Evolutionary conservation across 2,113 vertebrate species (phyloP).

Genomic region (Bujurquina vittata): DNA sequence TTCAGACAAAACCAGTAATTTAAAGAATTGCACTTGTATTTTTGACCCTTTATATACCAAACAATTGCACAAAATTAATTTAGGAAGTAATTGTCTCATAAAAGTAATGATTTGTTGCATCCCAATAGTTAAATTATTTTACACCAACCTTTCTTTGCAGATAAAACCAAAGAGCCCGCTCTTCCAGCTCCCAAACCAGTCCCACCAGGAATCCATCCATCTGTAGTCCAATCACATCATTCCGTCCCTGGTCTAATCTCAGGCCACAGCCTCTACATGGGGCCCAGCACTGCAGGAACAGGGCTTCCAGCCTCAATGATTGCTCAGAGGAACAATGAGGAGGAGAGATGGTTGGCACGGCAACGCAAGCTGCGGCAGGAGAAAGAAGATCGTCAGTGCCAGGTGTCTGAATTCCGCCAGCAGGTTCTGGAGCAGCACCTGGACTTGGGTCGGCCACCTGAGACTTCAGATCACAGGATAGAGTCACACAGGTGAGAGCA

Average conservation of each 20-base stretch:
- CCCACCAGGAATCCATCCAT: slow-evolving; percentile 85
- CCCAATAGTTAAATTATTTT: not conserved
- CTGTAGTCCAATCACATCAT: slow-evolving; percentile 84
- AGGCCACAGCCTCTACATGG: slow-evolving; percentile 86
- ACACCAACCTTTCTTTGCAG: slow-evolving; percentile 68
- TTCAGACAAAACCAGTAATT: not conserved
- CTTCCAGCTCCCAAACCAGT: slow-evolving; percentile 88
- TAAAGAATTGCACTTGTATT: not conserved
- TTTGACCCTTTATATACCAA: not conserved
- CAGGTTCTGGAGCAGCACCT: slow-evolving; percentile 97
- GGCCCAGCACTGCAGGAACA: slow-evolving; percentile 76
- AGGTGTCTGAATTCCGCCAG: slow-evolving; percentile 97
- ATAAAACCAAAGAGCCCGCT: slow-evolving; percentile 91
- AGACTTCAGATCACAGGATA: slow-evolving; percentile 82
- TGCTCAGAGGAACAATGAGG: slow-evolving; percentile 92
- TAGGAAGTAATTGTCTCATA: not conserved
- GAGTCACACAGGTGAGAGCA: slow-evolving; percentile 87
- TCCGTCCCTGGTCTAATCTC: slow-evolving; percentile 88
- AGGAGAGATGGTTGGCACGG: slow-evolving; percentile 95
- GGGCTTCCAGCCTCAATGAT: slow-evolving; percentile 85
- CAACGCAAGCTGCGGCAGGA: slow-evolving; percentile 95
- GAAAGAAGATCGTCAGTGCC: slow-evolving; percentile 97
- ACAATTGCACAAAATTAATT: not conserved
- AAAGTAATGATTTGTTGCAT: not conserved
- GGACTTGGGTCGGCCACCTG: slow-evolving; percentile 87